Evolutionary conservation across 2,113 vertebrate genomes (phyloP).

Genomic region (Echinops telfairi): DNA sequence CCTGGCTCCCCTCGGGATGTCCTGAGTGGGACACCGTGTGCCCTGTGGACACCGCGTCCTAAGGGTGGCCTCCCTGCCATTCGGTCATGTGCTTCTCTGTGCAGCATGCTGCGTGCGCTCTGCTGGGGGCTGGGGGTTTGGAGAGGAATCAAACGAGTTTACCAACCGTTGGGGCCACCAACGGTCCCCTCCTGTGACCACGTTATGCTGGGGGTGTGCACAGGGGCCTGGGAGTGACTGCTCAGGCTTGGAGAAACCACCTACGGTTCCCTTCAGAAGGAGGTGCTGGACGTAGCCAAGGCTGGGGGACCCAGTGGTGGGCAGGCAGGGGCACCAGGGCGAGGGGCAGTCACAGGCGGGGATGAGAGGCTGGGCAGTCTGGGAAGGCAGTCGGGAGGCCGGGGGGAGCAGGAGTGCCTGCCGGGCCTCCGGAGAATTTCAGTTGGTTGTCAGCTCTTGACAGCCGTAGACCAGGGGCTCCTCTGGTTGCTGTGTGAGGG

Average conservation of each 20-base stretch:
- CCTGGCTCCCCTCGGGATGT: neutral
- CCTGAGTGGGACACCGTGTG: neutral
- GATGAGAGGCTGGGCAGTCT: accelerated
- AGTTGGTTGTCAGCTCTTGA: too few species aligned
- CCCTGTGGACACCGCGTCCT: neutral
- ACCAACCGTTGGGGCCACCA: too few species aligned
- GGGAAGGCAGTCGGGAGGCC: neutral
- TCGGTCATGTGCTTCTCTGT: neutral
- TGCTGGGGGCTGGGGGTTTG: too few species aligned
- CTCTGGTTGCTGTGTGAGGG: neutral
- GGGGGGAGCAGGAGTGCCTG: neutral
- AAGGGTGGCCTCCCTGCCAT: neutral
- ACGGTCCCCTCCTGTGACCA: too few species aligned
- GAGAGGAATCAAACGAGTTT: too few species aligned
- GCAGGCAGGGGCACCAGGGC: too few species aligned
- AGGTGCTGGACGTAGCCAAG: neutral
- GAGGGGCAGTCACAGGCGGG: neutral
- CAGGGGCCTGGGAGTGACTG: accelerated
- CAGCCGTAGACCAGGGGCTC: neutral
- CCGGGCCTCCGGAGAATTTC: neutral
- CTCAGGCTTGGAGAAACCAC: neutral
- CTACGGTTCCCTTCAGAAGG: neutral
- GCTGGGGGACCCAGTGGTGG: neutral
- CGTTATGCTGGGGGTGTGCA: accelerated
- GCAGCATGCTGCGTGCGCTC: too few species aligned